Percentiles rank a stretch among this genome's conserved stretches.
Conservation (phyloP, 2,888 invertebrate genomes). For the Spodoptera exigua region DNA sequence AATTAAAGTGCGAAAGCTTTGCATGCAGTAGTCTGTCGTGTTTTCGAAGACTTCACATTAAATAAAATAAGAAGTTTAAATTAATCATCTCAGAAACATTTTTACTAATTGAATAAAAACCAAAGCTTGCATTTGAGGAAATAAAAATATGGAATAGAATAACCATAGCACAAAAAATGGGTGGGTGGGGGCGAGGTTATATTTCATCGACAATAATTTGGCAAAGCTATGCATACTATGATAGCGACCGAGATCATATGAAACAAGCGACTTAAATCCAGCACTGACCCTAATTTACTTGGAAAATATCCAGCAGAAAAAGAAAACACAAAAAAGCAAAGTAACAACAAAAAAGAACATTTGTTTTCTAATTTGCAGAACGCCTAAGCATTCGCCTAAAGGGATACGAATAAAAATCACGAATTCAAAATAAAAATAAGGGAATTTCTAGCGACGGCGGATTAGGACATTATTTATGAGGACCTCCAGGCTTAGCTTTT, state of each 20-base stretch:
- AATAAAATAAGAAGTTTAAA: slow-evolving; percentile 43
- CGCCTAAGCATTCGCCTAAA: slow-evolving; percentile 13
- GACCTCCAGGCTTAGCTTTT: slow-evolving; percentile 24
- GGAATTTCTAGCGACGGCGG: slow-evolving; percentile 36
- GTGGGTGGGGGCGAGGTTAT: no score
- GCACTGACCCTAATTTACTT: no score
- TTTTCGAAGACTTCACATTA: slow-evolving; percentile 27
- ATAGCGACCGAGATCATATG: no score
- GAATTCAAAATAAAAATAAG: slow-evolving; percentile 33
- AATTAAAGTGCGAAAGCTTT: slow-evolving; percentile 16
- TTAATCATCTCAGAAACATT: slow-evolving; percentile 40
- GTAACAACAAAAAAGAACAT: not conserved
- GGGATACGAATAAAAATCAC: slow-evolving; percentile 23
- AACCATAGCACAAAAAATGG: no score
- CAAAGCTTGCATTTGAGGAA: slow-evolving; percentile 17
- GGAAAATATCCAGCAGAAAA: no score
- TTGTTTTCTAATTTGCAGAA: slow-evolving; percentile 3
- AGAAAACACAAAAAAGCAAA: slow-evolving; percentile 8
- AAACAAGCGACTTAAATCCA: no score
- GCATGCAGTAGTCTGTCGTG: slow-evolving; percentile 13
- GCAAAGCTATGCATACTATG: slow-evolving; percentile 8
- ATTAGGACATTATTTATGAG: slow-evolving; percentile 56
- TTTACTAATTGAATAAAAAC: slow-evolving; percentile 33
- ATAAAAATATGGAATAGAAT: no score
- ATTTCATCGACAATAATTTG: slow-evolving; percentile 20